Evolutionary conservation across 2,888 invertebrate species (phyloP).

Genomic region (Ellobium chinense): DNA sequence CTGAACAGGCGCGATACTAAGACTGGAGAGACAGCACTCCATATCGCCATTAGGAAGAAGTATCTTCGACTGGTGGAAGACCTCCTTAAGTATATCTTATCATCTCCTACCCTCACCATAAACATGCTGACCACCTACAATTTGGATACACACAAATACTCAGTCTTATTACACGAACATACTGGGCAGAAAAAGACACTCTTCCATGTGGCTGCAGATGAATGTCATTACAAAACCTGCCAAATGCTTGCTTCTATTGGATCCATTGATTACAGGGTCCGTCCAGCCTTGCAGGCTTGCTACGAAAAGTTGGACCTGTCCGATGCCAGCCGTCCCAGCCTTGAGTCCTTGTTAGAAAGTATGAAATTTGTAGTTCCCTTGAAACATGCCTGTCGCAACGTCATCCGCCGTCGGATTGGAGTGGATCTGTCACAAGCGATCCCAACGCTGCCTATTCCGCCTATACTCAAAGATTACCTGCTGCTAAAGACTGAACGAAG

Average conservation of each 20-base stretch:
- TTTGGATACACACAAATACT: slow-evolving; percentile 74
- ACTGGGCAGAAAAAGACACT: slow-evolving; percentile 68
- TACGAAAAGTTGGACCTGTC: slow-evolving; percentile 62
- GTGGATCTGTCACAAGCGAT: slow-evolving; percentile 68
- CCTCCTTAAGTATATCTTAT: slow-evolving; percentile 72
- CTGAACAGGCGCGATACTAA: slow-evolving; percentile 74
- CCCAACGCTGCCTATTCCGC: slow-evolving; percentile 70
- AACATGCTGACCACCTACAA: slow-evolving; percentile 72
- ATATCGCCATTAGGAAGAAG: slow-evolving; percentile 76
- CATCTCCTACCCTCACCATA: slow-evolving; percentile 73
- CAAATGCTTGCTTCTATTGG: slow-evolving; percentile 71
- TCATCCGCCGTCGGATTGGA: slow-evolving; percentile 72
- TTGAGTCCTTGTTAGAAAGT: slow-evolving; percentile 65
- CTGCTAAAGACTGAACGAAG: slow-evolving; percentile 65
- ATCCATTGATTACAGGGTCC: slow-evolving; percentile 65
- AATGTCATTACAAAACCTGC: slow-evolving; percentile 73
- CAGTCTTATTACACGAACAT: slow-evolving; percentile 72
- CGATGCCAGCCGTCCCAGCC: slow-evolving; percentile 62
- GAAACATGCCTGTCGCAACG: slow-evolving; percentile 71
- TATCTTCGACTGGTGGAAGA: slow-evolving; percentile 73
- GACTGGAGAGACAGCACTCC: slow-evolving; percentile 75
- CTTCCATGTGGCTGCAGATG: slow-evolving; percentile 73
- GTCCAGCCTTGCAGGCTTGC: slow-evolving; percentile 60
- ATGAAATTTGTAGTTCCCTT: slow-evolving; percentile 70
- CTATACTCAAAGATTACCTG: slow-evolving; percentile 71